phyloP scores from a whole-genome alignment of 1,140 invertebrate species.

The Oryzaephilus surinamensis region DNA sequence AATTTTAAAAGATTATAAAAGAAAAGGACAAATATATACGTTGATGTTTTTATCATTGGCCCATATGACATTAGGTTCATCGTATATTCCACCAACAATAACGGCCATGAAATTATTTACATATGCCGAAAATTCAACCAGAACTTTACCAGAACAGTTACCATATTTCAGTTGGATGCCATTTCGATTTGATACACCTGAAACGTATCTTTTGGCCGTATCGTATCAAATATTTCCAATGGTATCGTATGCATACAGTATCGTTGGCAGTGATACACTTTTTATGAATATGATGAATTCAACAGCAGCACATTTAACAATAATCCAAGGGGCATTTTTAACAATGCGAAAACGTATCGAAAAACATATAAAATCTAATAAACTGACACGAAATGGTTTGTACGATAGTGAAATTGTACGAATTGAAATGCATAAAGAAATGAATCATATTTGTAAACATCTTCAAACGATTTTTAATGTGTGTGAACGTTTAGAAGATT shows the following conservation, averaged over 20 bases:
- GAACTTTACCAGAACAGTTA: slow-evolving; percentile 10
- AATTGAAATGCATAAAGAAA: slow-evolving; percentile 18
- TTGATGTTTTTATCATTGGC: slow-evolving; percentile 23
- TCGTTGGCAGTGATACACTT: slow-evolving; percentile 29
- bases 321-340: slow-evolving; percentile 29
- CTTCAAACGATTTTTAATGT: slow-evolving; percentile 25
- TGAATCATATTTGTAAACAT: slow-evolving; percentile 26
- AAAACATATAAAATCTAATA: background rate
- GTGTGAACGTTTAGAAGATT: slow-evolving; percentile 23
- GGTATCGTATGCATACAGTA: slow-evolving; percentile 28
- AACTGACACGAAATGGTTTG: slow-evolving; percentile 7
- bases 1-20: slow-evolving; percentile 15
- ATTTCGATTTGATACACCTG: slow-evolving; percentile 20
- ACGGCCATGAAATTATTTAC: slow-evolving; percentile 8
- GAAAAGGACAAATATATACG: slow-evolving; percentile 21
- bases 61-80: slow-evolving; percentile 23
- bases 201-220: slow-evolving; percentile 23
- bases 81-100: slow-evolving; percentile 22
- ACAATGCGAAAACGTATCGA: slow-evolving; percentile 19
- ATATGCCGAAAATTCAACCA: slow-evolving; percentile 8
- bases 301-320: slow-evolving; percentile 20
- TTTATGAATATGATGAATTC: slow-evolving; percentile 33
- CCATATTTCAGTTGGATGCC: slow-evolving; percentile 31
- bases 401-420: slow-evolving; percentile 13
- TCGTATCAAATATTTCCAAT: slow-evolving; percentile 27